Percentiles rank a stretch among this genome's conserved stretches.
Conservation (phyloP, 2,797 vertebrate genomes). For the Macroramphosus scolopax region DNA sequence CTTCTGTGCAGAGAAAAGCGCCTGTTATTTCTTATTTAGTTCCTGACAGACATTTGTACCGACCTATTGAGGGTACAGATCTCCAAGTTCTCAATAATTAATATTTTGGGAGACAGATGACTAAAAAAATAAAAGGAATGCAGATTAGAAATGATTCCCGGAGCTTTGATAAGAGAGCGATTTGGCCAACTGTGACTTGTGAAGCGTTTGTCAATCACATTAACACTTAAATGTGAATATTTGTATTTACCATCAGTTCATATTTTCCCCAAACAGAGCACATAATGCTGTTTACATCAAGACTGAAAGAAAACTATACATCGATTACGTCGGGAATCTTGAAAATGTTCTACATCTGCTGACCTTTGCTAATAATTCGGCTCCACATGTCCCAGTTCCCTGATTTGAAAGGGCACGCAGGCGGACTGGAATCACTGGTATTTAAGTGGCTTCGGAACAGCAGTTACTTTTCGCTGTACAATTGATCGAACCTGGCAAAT, state of each 20-base stretch:
- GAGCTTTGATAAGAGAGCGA: not conserved
- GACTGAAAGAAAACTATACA: constrained; percentile 75
- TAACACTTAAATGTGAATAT: constrained; percentile 1
- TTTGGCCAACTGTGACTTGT: constrained; percentile 5
- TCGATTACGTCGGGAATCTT: constrained; percentile 75
- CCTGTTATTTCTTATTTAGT: constrained; percentile 29
- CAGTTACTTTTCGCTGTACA: constrained; percentile 77
- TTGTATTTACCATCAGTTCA: constrained; percentile 3
- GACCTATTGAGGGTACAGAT: constrained; percentile 14
- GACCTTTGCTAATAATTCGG: constrained; percentile 97
- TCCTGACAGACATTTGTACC: constrained; percentile 39
- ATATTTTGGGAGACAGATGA: constrained; percentile 13
- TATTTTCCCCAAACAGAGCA: not conserved
- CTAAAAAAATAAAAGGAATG: constrained; percentile 1
- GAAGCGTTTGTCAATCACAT: constrained; percentile 6
- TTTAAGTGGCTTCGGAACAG: constrained; percentile 82
- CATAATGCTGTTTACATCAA: constrained; percentile 8
- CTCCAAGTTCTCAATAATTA: constrained; percentile 28
- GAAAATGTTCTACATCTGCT: constrained; percentile 82
- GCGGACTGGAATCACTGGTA: constrained; percentile 83
- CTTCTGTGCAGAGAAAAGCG: constrained; percentile 25
- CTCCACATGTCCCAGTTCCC: constrained; percentile 79
- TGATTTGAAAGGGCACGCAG: constrained; percentile 84
- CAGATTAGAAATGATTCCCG: no score
- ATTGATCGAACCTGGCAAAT: constrained; percentile 81